Base-by-base conservation (phyloP, 1,140 invertebrate species). In the Pemphigus obesinymphae region DNA sequence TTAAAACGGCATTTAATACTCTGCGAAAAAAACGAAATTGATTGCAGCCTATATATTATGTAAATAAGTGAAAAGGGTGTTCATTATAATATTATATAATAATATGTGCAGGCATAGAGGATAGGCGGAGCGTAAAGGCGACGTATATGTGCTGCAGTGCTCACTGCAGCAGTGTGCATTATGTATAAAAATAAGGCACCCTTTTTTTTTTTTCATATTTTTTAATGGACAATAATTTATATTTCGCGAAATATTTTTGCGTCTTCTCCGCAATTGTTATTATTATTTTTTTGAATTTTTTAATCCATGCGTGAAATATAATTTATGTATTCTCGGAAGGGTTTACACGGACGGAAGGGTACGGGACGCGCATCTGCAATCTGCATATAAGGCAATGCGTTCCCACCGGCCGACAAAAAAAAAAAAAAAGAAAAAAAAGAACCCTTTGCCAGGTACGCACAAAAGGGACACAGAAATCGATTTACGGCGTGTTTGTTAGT, bases 241-340 rank as follows among this genome's bases (percentile, higher is more conserved):
- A 78, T 78, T 78, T 78, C 53, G 53, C 53, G 53, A 78, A 78
- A 78, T 78, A 78, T 78, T 78, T 78, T 61, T 58, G 75, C 75
- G 75, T 78, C 75, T 78, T 78, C 75, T 75, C 31, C 45, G 31
- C 75, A 34, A 78, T 78, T 78, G 75, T 78, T 78, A 78, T 78
- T 78, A 78, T 48, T 72, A 72, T 72, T 78, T 78, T 76, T 78
- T 78, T 78, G 75, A 78, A 61, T 78, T 78, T 78, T 78, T 78
- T 78, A 78, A 78, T 78, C 75, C 75, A 78, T 78, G 75, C 75
- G 75, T 78, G 75, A 78, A 78, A 78, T 78, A 78, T 78, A 78
- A 78, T 78, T 78, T 78, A 78, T 78, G 75, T 78, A 78, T 78
- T 78, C 75, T 58, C 75, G 75, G 75, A 61, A 61, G 53, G 75